A percentile compares a stretch with the other conserved stretches of the same genome.
Conservation (phyloP, 2,888 invertebrate species). For the Latheticus oryzae region DNA sequence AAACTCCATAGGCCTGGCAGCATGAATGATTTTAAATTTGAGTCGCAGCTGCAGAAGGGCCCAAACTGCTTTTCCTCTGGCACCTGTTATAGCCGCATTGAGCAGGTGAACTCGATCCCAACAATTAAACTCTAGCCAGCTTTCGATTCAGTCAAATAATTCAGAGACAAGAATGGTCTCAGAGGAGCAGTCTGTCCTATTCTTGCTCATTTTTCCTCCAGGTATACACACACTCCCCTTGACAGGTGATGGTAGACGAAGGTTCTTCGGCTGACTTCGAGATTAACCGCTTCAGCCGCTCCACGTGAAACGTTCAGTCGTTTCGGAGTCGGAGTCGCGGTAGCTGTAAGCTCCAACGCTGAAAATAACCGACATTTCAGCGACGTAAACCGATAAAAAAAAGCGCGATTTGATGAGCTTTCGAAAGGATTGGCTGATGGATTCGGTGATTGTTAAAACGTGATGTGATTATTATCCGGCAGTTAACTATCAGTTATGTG, state of each 20-base stretch:
- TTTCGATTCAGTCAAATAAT: conserved; percentile 37
- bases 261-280: conserved; percentile 51
- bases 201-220: conserved; percentile 40
- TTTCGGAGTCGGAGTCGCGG: conserved; percentile 36
- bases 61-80: conserved; percentile 24
- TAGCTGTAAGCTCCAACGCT: conserved; percentile 8
- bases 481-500: conserved; percentile 23
- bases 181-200: conserved; percentile 37
- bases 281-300: conserved; percentile 54
- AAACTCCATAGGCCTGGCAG: too few relatives aligned
- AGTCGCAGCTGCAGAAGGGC: conserved; percentile 31
- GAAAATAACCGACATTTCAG: too few relatives aligned
- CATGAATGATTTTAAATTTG: conserved; percentile 22
- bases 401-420: too few relatives aligned
- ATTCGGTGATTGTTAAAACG: conserved; percentile 11
- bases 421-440: conserved; percentile 14
- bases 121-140: conserved; percentile 44
- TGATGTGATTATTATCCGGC: conserved; percentile 8
- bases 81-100: conserved; percentile 38
- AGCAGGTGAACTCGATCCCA: conserved; percentile 44
- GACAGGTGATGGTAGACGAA: conserved; percentile 55
- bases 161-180: conserved; percentile 34
- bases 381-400: too few relatives aligned
- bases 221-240: conserved; percentile 36
- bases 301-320: conserved; percentile 57